Percentiles rank a stretch among this genome's conserved stretches.
Conservation (phyloP, 2,888 invertebrate species). For the Spisula subtruncata region DNA sequence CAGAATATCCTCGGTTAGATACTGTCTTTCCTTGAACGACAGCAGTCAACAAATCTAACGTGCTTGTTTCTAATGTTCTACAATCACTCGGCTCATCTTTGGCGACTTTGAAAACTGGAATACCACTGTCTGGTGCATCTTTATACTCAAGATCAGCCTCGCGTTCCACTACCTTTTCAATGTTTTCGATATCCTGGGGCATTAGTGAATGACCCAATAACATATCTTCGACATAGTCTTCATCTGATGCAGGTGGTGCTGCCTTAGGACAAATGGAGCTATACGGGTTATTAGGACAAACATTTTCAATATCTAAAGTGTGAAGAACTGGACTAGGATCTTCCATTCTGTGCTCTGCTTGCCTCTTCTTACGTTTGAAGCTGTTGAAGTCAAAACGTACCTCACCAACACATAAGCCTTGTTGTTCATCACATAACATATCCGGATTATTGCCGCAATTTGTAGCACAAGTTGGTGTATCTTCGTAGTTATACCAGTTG, state of each 20-base stretch:
- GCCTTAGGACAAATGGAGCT: not conserved
- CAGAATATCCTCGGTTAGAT: slow-evolving; percentile 1
- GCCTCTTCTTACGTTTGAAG: not conserved
- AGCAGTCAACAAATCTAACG: not conserved
- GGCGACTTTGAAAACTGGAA: not conserved
- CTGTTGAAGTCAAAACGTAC: not conserved
- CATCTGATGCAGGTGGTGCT: not conserved
- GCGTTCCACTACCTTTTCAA: not conserved
- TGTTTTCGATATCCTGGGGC: not conserved
- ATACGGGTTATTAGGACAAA: slow-evolving; percentile 15
- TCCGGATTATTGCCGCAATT: slow-evolving; percentile 29
- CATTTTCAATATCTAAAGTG: not conserved
- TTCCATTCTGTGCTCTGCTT: not conserved
- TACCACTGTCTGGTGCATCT: slow-evolving; percentile 24
- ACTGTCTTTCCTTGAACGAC: slow-evolving; percentile 4
- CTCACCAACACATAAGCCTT: slow-evolving; percentile 17
- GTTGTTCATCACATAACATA: slow-evolving; percentile 30
- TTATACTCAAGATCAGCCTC: not conserved
- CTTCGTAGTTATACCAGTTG: slow-evolving; percentile 54
- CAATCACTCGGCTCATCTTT: slow-evolving; percentile 1
- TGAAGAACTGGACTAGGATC: no score
- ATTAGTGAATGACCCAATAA: not conserved
- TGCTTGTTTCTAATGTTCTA: not conserved
- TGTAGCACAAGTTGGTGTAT: slow-evolving; percentile 45
- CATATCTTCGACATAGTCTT: not conserved